These are phyloP conservation scores for Erebia ligea DNA, from an alignment of 2,888 invertebrate species.

Conservation along the genomic window DNA sequence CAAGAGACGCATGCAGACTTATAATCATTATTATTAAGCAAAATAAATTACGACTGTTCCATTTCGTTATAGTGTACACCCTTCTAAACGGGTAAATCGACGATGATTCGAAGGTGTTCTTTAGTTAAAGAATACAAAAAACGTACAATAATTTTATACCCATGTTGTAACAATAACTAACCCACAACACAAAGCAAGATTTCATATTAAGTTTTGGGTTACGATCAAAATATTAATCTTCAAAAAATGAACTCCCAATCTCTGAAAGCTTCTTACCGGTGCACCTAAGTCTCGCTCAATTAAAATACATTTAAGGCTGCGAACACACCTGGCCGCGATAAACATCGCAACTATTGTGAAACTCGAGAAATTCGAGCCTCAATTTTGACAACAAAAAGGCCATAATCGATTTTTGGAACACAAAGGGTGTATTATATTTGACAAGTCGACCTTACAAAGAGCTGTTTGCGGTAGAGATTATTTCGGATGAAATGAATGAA, in stretches of 20 bases:
- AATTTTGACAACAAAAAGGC: conserved; percentile 83
- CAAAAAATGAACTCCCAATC: conserved; percentile 23
- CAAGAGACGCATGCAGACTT: too few relatives aligned
- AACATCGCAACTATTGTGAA: conserved; percentile 80
- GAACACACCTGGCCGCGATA: conserved; percentile 76
- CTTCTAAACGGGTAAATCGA: not conserved
- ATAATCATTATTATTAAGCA: too few relatives aligned
- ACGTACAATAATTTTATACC: not conserved
- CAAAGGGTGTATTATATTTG: conserved; percentile 80
- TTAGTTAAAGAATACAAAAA: not conserved
- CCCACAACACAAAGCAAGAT: conserved; percentile 10
- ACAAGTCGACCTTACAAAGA: conserved; percentile 78
- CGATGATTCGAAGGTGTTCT: not conserved
- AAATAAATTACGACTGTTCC: too few relatives aligned
- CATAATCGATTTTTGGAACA: conserved; percentile 79
- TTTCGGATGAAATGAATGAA: conserved; percentile 82
- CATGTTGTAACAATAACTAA: conserved; percentile 2
- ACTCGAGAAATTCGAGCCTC: conserved; percentile 79
- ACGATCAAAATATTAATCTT: conserved; percentile 24
- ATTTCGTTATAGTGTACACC: not conserved
- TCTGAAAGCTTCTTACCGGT: conserved; percentile 17
- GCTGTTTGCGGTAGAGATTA: conserved; percentile 82
- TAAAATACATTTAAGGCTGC: conserved; percentile 74
- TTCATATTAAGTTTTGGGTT: conserved; percentile 14
- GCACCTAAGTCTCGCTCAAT: conserved; percentile 56